Evolutionary conservation across 1,140 invertebrate genomes (phyloP).

Genomic region (Drosophila watanabei): DNA sequence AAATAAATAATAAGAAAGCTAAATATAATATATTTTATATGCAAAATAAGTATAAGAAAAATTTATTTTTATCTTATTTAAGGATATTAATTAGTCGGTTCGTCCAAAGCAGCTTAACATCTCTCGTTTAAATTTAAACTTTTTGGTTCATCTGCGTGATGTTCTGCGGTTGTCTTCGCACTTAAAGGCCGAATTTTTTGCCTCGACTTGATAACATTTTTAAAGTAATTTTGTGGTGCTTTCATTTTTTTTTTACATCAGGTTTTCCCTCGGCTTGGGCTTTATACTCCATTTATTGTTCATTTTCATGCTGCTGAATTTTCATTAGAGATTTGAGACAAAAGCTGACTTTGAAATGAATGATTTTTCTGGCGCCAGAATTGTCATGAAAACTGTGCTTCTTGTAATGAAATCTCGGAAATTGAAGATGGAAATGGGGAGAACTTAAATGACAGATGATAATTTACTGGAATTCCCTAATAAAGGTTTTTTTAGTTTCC

Average conservation of each 20-base stretch:
- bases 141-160: slow-evolving; percentile 78
- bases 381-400: slow-evolving; percentile 32
- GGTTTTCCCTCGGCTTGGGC: slow-evolving; percentile 8
- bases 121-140: slow-evolving; percentile 67
- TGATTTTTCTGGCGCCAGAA: slow-evolving; percentile 47
- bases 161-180: slow-evolving; percentile 63
- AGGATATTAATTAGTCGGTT: neutral
- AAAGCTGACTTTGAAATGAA: slow-evolving; percentile 37
- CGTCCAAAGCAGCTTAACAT: neutral
- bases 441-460: slow-evolving; percentile 1
- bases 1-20: too few relatives aligned
- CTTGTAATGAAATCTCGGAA: slow-evolving; percentile 45
- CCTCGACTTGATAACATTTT: slow-evolving; percentile 27
- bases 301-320: slow-evolving; percentile 73
- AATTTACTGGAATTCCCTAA: neutral
- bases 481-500: too few relatives aligned
- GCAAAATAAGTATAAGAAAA: neutral
- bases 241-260: slow-evolving; percentile 8
- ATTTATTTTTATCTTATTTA: neutral
- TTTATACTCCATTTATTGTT: slow-evolving; percentile 63
- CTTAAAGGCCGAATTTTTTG: slow-evolving; percentile 59
- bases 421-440: slow-evolving; percentile 14
- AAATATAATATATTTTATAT: neutral
- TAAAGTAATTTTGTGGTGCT: slow-evolving; percentile 62
- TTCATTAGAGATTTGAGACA: slow-evolving; percentile 70